These are phyloP conservation scores for Geopemphigus sp. DNA, from an alignment of 1,140 invertebrate species.

Conservation along the genomic window DNA sequence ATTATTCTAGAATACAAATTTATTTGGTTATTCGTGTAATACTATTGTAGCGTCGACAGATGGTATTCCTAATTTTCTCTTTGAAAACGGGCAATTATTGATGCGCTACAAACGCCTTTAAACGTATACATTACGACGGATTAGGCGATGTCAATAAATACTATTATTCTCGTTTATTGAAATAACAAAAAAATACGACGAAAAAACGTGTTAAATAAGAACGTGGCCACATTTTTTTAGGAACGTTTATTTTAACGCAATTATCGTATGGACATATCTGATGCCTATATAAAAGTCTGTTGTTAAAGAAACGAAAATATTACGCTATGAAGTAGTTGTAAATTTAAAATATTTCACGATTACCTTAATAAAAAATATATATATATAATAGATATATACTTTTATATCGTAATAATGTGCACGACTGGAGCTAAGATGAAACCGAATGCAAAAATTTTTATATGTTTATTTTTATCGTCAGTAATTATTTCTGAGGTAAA, in stretches of 20 bases:
- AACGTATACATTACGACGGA: neutral
- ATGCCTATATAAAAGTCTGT: neutral
- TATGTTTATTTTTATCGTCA: slow-evolving; percentile 9
- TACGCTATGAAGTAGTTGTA: neutral
- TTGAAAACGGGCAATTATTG: neutral
- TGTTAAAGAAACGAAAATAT: slow-evolving; percentile 6
- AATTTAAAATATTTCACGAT: neutral
- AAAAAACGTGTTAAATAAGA: slow-evolving; percentile 10
- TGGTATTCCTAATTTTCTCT: slow-evolving; percentile 52
- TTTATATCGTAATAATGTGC: too few relatives aligned
- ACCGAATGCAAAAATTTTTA: neutral
- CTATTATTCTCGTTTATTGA: neutral
- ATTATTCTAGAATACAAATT: slow-evolving; percentile 6
- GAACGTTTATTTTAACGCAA: neutral
- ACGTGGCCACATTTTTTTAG: neutral
- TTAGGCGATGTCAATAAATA: neutral
- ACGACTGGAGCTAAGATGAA: neutral
- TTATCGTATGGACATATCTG: neutral
- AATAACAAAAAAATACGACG: neutral
- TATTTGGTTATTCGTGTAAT: slow-evolving; percentile 1
- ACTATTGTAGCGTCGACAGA: neutral
- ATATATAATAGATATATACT: neutral
- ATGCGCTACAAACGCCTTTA: neutral
- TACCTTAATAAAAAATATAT: neutral
- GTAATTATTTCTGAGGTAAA: slow-evolving; percentile 14